Base-by-base conservation (phyloP, 2,113 vertebrate species). In the Sorex fumeus region DNA sequence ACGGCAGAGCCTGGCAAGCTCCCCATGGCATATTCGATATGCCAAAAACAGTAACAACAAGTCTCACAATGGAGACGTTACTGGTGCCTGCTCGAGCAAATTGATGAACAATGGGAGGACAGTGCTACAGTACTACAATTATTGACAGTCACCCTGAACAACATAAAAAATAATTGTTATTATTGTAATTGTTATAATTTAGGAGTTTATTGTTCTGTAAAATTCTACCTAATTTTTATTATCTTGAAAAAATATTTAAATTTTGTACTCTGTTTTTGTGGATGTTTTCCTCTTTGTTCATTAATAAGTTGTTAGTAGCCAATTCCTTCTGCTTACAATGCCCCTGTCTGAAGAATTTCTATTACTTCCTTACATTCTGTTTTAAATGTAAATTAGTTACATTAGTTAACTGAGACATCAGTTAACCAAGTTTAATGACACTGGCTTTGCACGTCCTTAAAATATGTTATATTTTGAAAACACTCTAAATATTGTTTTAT, bases 211-310 rank as follows among this genome's bases (percentile, higher is more conserved):
- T 62, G 25, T 74, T 90, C 84, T 18, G 3, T 70, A 74, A 77
- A 94, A 93, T 85, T 30, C 11, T 87, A 71, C 74, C 30, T 67
- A 74, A 85, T 19, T 91, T 7, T 40, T 13, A n/a, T 32, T 78
- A 3, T 12, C 2, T 53, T 53, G 2, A 53, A 53, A 2, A 6
- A 6, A 53, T 64, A n/a, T 64, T 19, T 64, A 64, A 64, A 64
- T 67, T 30, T 30, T 53, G 13, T 15, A 13, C 19, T 60, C 25
- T 64, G 60, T 64, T 25, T 18, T 64, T 64, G 5, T 64, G 19
- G 2, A 25, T 64, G 10, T 1, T 92, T 88, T 91, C 78, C 32
- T 87, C 1, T 74, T 6, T 30, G 23, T 25, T 70, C 21, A 60
- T 25, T 32, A 89, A 47, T 47, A 66, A 60, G 50, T 18, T 91